A percentile compares a stretch with the other conserved stretches of the same genome.
Evolutionary conservation across 2,113 vertebrate species (phyloP).

Genomic region (Orientallactaga bullata): DNA sequence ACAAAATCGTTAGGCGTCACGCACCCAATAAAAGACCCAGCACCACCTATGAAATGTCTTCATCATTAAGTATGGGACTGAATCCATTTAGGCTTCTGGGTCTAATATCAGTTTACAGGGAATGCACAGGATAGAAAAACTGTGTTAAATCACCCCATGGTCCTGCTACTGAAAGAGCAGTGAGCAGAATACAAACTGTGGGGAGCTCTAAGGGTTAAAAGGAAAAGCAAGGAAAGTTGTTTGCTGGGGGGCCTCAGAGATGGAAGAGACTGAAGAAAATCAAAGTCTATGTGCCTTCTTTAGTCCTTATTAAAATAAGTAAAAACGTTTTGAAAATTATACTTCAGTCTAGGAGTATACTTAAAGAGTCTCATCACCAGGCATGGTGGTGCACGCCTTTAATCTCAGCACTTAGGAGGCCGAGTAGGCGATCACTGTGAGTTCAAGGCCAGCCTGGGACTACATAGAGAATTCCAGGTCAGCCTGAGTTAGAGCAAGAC

Average conservation of each 20-base stretch:
- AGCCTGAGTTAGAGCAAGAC: no score
- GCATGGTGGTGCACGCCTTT: no score
- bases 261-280: not conserved
- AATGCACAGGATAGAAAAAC: not conserved
- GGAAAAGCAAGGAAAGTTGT: not conserved
- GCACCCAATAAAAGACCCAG: not conserved
- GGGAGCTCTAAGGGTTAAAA: not conserved
- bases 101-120: not conserved
- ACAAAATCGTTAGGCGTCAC: not conserved
- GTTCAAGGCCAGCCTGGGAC: no score
- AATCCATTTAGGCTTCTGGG: not conserved
- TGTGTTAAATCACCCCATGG: not conserved
- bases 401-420: no score
- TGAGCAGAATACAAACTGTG: not conserved
- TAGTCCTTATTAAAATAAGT: not conserved
- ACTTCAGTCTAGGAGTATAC: not conserved
- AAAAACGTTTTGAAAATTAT: not conserved
- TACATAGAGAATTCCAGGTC: no score
- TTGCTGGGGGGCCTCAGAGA: not conserved
- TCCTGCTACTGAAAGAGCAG: no score
- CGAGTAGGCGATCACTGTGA: no score
- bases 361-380: no score
- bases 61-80: not conserved
- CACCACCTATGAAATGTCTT: not conserved
- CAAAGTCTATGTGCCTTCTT: not conserved